A percentile compares a stretch with the other conserved stretches of the same genome.
Evolutionary conservation across 2,888 invertebrate species (phyloP).

Genomic region (Cynaeus angustus): DNA sequence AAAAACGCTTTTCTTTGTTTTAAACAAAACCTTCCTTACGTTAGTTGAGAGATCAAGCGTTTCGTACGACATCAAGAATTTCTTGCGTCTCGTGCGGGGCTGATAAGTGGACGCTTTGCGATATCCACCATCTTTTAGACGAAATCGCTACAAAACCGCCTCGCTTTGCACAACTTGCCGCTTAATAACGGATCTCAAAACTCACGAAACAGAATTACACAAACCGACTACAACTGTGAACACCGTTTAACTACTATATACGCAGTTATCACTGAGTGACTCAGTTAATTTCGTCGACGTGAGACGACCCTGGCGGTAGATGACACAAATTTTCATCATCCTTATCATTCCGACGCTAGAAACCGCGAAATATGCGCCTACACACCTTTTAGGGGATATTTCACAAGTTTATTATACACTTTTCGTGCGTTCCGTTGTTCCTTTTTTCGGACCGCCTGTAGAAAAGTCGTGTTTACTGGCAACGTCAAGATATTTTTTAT

Average conservation of each 20-base stretch:
- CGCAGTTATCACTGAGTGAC: slow-evolving; percentile 42
- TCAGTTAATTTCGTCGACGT: slow-evolving; percentile 38
- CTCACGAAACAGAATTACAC: slow-evolving; percentile 27
- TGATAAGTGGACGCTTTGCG: too few species aligned
- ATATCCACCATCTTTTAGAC: slow-evolving; percentile 4
- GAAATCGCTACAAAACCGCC: slow-evolving; percentile 4
- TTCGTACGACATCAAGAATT: too few species aligned
- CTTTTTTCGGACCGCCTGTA: neutral
- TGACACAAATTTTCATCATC: slow-evolving; percentile 41
- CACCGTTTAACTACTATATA: slow-evolving; percentile 32
- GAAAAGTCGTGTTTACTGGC: neutral
- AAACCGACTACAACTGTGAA: slow-evolving; percentile 34
- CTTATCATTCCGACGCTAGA: slow-evolving; percentile 40
- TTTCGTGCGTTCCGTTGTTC: slow-evolving; percentile 1
- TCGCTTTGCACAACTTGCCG: slow-evolving; percentile 7
- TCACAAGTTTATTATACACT: slow-evolving; percentile 22
- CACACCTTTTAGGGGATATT: slow-evolving; percentile 35
- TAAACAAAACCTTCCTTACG: too few species aligned
- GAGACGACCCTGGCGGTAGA: slow-evolving; percentile 31
- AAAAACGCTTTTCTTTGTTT: too few species aligned
- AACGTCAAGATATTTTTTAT: slow-evolving; percentile 4
- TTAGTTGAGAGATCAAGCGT: too few species aligned
- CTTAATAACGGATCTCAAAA: slow-evolving; percentile 32
- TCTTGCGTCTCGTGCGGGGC: too few species aligned
- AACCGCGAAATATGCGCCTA: slow-evolving; percentile 38